Base-by-base conservation (phyloP, 2,113 vertebrate species). In the Gallinago paraguaiae region DNA sequence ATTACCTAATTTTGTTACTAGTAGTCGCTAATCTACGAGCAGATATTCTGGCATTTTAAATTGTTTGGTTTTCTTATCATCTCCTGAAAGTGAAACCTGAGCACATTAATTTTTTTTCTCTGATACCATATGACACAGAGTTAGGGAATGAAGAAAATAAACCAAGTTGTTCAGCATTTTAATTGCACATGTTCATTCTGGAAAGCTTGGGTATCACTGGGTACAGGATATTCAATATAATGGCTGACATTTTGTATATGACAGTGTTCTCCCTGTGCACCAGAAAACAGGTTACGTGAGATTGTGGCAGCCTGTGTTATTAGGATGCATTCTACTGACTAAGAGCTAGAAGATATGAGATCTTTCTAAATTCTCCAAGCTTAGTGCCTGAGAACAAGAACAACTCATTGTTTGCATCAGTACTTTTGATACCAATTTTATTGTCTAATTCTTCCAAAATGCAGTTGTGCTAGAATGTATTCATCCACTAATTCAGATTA, bases 241-340 rank as follows among this genome's bases (percentile, higher is more conserved):
- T 8, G 7, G 11, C 3, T 81, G 37, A 24, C 1, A 48, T 61
- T 89, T 57, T 74, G 9, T 27, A 6, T 56, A 33, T 30, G 20
- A 50, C 4, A 5, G 1, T 60, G 7, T 33, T 60, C 23, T 72
- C n/a, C 30, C 33, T 48, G 46, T 0, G 0, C 9, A 35, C 2
- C 5, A 53, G 31, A 30, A 83, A 60, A 14, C 4, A 64, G 19
- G 27, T 15, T 76, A 14, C 0, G 0, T 51, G 17, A 69, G 59
- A 31, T 11, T 64, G 10, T 19, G 23, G 8, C 48, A 83, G 13
- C 7, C 18, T 57, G 5, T 28, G 5, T 30, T 59, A 45, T 31
- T 69, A 57, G 46, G 39, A 46, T 16, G 3, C 10, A 8, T 72
- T 60, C 24, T 30, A 48, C 2, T 69, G 27, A 5, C 6, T 61